Conservation (phyloP, 2,888 invertebrate species). For the Meganola albula region DNA sequence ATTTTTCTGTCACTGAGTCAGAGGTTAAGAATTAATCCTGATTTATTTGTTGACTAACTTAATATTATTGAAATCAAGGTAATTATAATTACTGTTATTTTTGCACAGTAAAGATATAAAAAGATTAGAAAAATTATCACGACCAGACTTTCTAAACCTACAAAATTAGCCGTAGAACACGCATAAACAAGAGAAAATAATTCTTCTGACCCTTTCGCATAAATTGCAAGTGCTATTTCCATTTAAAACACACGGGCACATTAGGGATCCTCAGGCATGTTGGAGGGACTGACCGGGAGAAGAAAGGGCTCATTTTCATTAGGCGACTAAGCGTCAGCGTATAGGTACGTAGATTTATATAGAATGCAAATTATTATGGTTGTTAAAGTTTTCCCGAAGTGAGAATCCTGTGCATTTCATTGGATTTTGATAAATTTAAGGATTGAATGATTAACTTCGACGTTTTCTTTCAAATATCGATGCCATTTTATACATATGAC, state of each 20-base stretch:
- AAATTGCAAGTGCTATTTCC: slow-evolving; percentile 71
- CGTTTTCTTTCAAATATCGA: too few relatives aligned
- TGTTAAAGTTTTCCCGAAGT: slow-evolving; percentile 45
- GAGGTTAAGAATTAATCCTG: too few relatives aligned
- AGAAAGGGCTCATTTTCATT: slow-evolving; percentile 77
- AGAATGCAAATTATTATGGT: slow-evolving; percentile 35
- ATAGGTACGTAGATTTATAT: slow-evolving; percentile 61
- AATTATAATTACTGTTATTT: too few relatives aligned
- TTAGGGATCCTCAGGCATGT: slow-evolving; percentile 55
- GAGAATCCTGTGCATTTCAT: not conserved
- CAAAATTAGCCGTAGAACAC: slow-evolving; percentile 49
- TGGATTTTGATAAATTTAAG: too few relatives aligned
- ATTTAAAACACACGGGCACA: slow-evolving; percentile 61
- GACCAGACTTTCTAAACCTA: slow-evolving; percentile 26
- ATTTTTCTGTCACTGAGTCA: too few relatives aligned
- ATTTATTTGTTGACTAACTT: too few relatives aligned
- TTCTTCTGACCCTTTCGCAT: slow-evolving; percentile 67
- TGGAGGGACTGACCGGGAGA: slow-evolving; percentile 56
- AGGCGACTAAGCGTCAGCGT: slow-evolving; percentile 57
- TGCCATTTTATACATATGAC: too few relatives aligned
- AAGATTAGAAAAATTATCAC: slow-evolving; percentile 8
- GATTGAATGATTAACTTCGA: too few relatives aligned
- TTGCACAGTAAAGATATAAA: too few relatives aligned
- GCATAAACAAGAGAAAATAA: slow-evolving; percentile 53
- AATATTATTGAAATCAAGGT: too few relatives aligned